Conservation (phyloP, 1,140 invertebrate genomes). For the Diploscapter pachys region DNA sequence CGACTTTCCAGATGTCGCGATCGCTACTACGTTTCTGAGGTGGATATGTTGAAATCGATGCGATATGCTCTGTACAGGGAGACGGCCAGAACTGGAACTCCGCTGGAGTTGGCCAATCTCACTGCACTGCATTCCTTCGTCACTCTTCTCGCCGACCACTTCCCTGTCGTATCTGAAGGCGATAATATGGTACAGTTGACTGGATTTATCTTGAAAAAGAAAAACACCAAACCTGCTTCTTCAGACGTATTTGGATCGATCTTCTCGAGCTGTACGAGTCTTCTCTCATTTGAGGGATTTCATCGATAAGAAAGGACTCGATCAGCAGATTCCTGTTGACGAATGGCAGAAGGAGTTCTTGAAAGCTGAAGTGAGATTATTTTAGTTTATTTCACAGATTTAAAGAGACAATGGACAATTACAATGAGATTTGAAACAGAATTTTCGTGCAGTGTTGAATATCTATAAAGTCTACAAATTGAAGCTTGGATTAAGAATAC, state of each 20-base stretch:
- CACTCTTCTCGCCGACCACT: conserved; percentile 29
- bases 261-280: conserved; percentile 30
- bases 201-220: background rate
- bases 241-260: conserved; percentile 28
- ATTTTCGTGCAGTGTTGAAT: too few relatives aligned
- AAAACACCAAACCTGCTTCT: background rate
- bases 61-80: conserved; percentile 39
- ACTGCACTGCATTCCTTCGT: conserved; percentile 38
- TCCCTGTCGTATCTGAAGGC: conserved; percentile 23
- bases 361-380: conserved; percentile 22
- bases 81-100: conserved; percentile 34
- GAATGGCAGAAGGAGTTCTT: conserved; percentile 40
- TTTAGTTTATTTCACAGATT: background rate
- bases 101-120: conserved; percentile 34
- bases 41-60: conserved; percentile 42
- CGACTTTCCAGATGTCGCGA: conserved; percentile 31
- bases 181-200: conserved; percentile 18
- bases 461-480: background rate
- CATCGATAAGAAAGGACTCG: conserved; percentile 27
- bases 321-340: conserved; percentile 24
- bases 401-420: background rate
- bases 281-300: conserved; percentile 34
- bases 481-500: background rate
- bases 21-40: conserved; percentile 38
- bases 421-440: too few relatives aligned